These are phyloP conservation scores for Leptinotarsa haldemani DNA, from an alignment of 2,888 invertebrate genomes.

Conservation along the genomic window DNA sequence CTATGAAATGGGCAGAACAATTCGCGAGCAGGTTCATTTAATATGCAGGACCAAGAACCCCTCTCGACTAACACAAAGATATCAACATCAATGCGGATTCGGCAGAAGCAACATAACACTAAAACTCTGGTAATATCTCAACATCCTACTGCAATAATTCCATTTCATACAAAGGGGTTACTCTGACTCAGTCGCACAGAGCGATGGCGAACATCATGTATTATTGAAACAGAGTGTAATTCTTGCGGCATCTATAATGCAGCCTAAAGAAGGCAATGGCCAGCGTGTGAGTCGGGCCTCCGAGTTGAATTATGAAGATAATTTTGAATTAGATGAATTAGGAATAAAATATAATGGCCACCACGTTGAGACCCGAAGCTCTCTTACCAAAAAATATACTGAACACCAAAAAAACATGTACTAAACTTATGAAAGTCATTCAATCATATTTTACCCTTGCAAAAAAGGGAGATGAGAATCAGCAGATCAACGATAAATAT, in stretches of 20 bases:
- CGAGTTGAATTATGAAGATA: too few relatives aligned
- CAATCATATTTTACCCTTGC: too few relatives aligned
- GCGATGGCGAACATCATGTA: conserved; percentile 42
- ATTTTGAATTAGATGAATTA: too few relatives aligned
- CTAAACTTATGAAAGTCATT: too few relatives aligned
- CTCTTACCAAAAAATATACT: too few relatives aligned
- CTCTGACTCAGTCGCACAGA: neutral
- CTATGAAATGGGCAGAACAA: neutral
- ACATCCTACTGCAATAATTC: conserved; percentile 17
- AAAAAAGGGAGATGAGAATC: too few relatives aligned
- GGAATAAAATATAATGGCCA: too few relatives aligned
- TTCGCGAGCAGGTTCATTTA: conserved; percentile 3
- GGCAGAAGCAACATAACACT: neutral
- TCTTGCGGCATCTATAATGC: conserved; percentile 50
- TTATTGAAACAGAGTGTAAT: conserved; percentile 51
- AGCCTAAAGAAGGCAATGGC: conserved; percentile 26
- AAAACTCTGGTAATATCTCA: conserved; percentile 13
- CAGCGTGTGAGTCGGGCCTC: conserved; percentile 8
- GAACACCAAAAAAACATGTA: too few relatives aligned
- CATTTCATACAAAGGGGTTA: conserved; percentile 4
- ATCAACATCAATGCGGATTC: neutral
- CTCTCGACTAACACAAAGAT: conserved; percentile 9
- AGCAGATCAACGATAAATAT: too few relatives aligned
- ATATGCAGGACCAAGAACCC: neutral
- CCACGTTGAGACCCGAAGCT: too few relatives aligned